Base-by-base conservation (phyloP, 2,888 invertebrate genomes). In the Drosophila heteroneura region DNA sequence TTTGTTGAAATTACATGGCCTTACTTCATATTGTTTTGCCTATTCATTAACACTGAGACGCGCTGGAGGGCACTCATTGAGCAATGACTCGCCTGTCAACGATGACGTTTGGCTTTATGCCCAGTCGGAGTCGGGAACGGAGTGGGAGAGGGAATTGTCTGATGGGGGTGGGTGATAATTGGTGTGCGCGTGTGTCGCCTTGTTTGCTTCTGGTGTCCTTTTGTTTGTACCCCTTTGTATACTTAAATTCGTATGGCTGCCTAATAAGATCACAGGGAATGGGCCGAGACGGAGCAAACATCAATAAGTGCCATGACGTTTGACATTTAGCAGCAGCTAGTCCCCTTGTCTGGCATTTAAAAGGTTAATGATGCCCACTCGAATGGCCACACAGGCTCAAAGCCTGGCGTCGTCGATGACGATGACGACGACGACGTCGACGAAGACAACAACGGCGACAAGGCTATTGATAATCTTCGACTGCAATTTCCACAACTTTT, bases 301-400 rank as follows among this genome's bases (percentile, higher is more conserved):
- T 85, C 80, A 82, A 82, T 82, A 82, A 82, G 82, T 74, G 77
- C 74, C 80, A 84, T 84, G 84, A 84, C 85, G 79, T 85, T 84
- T 83, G 83, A 83, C 83, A 83, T 83, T 83, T 74, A 58, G 76
- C 75, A 63, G 65, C 53, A 68, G 63, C 68, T 19, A 30, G 47
- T 26, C 53, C 69, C 32, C 47, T 65, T 67, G 51, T 59, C 71
- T 82, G 73, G 83, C 70, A 75, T 72, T 76, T 67, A 74, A 82
- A 89, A 74, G 83, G 81, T 90, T 90, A 86, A 90, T 86, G 90
- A 90, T 90, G 83, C 72, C 82, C 85, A 79, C 85, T 82, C 76
- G 71, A 77, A 58, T 44, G 85, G 83, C 90, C 85, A 85, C 85
- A 86, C 85, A 88, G 75, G 68, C 57, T 39, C 82, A 79, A 35